Conservation (phyloP, 1,140 invertebrate species). For the Acyrthosiphon pisum region DNA sequence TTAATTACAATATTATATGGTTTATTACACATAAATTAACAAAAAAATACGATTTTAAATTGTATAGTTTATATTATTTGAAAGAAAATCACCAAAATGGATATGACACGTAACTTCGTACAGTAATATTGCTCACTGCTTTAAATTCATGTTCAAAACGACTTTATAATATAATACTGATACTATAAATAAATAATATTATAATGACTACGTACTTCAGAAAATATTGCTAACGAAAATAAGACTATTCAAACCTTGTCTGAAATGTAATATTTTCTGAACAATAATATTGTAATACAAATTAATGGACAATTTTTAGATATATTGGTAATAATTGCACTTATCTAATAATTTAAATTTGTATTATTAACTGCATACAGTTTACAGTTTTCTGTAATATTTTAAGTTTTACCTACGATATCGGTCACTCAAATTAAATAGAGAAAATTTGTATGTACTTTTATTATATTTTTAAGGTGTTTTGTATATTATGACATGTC, state of each 20-base stretch:
- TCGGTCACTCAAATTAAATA: too few relatives aligned
- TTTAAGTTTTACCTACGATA: not conserved
- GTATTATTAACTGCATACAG: not conserved
- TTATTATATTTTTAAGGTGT: not conserved
- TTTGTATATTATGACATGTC: too few relatives aligned
- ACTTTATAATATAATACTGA: not conserved
- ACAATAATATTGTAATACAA: not conserved
- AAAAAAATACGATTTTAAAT: too few relatives aligned
- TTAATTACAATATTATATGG: too few relatives aligned
- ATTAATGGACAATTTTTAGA: not conserved
- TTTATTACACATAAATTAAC: too few relatives aligned
- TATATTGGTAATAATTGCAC: not conserved
- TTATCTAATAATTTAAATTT: not conserved
- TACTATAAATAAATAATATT: not conserved
- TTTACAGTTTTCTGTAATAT: not conserved
- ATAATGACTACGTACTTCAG: not conserved
- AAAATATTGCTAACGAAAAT: not conserved
- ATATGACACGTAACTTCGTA: not conserved
- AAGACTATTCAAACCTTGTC: not conserved
- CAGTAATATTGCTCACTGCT: not conserved
- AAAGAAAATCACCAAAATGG: not conserved
- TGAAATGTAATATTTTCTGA: not conserved
- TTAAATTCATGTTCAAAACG: not conserved
- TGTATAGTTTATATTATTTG: not conserved
- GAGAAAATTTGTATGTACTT: not conserved